A percentile compares a stretch with the other conserved stretches of the same genome.
These are phyloP conservation scores for Platysteira castanea DNA, from an alignment of 2,113 vertebrate genomes.

Conservation along the genomic window DNA sequence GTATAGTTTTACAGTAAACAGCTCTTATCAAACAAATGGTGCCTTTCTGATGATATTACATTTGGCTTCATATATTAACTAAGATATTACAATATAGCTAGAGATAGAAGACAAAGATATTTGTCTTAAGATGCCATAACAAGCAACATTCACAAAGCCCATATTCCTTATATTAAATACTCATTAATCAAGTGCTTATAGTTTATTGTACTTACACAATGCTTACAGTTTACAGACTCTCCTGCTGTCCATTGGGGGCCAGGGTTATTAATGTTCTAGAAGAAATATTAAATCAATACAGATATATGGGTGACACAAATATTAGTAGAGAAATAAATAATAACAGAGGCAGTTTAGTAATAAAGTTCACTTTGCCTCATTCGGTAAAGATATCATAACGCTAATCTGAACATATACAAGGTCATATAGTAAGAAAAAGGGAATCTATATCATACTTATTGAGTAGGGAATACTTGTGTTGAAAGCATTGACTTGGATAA, in stretches of 20 bases:
- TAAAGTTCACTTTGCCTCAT: not conserved
- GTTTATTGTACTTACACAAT: not conserved
- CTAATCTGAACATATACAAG: not conserved
- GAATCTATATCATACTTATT: not conserved
- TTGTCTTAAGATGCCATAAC: not conserved
- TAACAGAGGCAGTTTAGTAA: not conserved
- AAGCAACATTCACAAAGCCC: not conserved
- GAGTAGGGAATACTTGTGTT: not conserved
- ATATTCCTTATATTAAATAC: not conserved
- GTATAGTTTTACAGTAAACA: not conserved
- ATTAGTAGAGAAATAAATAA: not conserved
- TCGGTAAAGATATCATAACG: not conserved
- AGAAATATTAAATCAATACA: conserved; percentile 22
- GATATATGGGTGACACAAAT: not conserved
- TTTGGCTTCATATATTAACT: not conserved
- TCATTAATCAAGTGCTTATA: not conserved
- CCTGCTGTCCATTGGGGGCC: accelerated
- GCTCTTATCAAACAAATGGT: not conserved
- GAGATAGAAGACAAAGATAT: not conserved
- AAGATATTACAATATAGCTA: not conserved
- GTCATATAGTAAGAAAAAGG: not conserved
- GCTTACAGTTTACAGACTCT: not conserved
- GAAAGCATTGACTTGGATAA: not conserved
- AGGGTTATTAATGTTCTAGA: not conserved
- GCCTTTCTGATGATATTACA: not conserved